These are phyloP conservation scores for Dynastes maya DNA, from an alignment of 2,888 invertebrate genomes.

Conservation along the genomic window DNA sequence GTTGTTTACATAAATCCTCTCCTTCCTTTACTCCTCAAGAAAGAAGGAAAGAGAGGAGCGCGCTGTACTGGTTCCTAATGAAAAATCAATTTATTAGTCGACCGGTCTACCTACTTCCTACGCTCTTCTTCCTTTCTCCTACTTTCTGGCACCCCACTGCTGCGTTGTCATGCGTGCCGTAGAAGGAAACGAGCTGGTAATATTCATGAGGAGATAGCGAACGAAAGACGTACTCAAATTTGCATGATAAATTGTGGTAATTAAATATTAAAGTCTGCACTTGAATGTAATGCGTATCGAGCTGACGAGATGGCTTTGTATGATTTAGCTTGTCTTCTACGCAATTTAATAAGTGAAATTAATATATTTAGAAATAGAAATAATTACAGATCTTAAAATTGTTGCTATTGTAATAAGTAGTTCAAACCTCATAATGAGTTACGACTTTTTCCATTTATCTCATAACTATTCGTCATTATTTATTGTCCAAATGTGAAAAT, in stretches of 20 bases:
- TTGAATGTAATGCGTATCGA: neutral
- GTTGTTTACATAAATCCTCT: constrained; percentile 39
- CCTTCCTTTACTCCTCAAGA: neutral
- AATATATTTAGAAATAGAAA: no score
- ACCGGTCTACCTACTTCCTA: neutral
- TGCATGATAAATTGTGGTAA: constrained; percentile 32
- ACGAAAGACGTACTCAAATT: constrained; percentile 12
- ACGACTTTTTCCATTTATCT: no score
- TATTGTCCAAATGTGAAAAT: no score
- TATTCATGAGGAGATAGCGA: neutral
- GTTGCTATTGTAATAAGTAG: no score
- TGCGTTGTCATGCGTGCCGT: constrained; percentile 3
- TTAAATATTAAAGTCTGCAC: constrained; percentile 27
- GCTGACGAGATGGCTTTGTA: no score
- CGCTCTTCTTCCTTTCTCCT: no score
- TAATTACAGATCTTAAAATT: no score
- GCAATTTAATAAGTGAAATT: no score
- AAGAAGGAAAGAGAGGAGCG: neutral
- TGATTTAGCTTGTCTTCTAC: no score
- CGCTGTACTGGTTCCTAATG: constrained; percentile 14
- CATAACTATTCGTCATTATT: no score
- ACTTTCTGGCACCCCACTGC: neutral
- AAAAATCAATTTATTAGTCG: constrained; percentile 31
- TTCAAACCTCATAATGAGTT: no score
- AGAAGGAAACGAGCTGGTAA: neutral